Percentiles rank a stretch among this genome's conserved stretches.
phyloP scores from a whole-genome alignment of 2,888 invertebrate species.

The Copidosoma aretas region DNA sequence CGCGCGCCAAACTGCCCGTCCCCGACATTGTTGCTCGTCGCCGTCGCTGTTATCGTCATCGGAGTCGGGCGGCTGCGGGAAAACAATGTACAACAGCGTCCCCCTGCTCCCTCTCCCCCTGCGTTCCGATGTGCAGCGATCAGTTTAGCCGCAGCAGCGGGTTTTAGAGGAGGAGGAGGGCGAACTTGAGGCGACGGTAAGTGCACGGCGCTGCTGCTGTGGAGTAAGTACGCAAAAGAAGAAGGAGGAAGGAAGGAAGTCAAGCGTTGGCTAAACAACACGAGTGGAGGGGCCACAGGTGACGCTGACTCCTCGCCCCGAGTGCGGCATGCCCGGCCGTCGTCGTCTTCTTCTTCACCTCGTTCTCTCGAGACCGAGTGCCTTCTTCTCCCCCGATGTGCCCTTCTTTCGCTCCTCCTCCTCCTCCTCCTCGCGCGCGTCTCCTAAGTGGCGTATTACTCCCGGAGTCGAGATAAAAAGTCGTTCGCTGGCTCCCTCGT shows the following conservation, averaged over 20 bases:
- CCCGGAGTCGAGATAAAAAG: constrained; percentile 37
- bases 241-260: constrained; percentile 42
- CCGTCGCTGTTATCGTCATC: no score
- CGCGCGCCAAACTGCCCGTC: no score
- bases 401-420: not conserved
- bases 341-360: constrained; percentile 1
- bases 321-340: constrained; percentile 46
- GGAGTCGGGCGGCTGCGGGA: no score
- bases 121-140: no score
- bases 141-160: not conserved
- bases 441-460: constrained; percentile 31
- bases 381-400: not conserved
- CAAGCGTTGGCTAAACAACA: constrained; percentile 56
- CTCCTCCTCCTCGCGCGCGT: not conserved
- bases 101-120: no score
- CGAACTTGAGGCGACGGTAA: constrained; percentile 46
- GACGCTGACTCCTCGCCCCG: constrained; percentile 58
- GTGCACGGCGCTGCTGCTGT: no score
- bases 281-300: constrained; percentile 53
- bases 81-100: no score
- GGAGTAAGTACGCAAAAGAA: no score
- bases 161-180: constrained; percentile 10
- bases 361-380: not conserved
- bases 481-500: constrained; percentile 17
- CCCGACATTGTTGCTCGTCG: no score